Base-by-base conservation (phyloP, 2,888 invertebrate species). In the Chrysolina americana region DNA sequence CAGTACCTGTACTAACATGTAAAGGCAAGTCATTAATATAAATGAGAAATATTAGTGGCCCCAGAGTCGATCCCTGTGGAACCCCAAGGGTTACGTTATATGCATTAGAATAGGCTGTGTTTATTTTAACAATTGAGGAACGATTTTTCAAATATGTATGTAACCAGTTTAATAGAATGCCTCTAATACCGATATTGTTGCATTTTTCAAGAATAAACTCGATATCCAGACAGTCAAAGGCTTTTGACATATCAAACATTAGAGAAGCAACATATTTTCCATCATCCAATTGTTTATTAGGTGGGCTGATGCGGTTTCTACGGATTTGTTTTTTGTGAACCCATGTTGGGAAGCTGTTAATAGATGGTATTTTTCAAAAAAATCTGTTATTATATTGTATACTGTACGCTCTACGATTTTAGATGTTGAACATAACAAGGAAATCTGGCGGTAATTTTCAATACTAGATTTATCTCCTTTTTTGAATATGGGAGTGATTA, bases 361-460 rank as follows among this genome's bases (percentile, higher is more conserved):
- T 41, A 69, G 10, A 48, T 62, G 47, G 63, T 70, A 70, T 70
- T 63, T 41, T 11, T 70, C 70, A 19, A 62, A 59, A 63, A 70
- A 70, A 2, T 65, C 65, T 65, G 65, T 56, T 9, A 71, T 65
- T 47, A 15, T 59, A 21, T 65, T 71, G 21, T 53, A 65, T 19
- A 71, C 48, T 28, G 36, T 17, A 17, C 65, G 28, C 41, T 65
- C 53, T 41, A 65, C 11, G 41, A 71, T 53, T 65, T 71, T 71
- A 63, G 71, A 65, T 64, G 15, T 44, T 44, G 44, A 44, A 44
- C 44, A 44, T 44, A 44, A 44, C 15, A 44, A 13, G 44, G 44
- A 44, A 15, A 44, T 44, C 44, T 44, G 50, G 21, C 76, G 79
- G 89, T 92, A 96, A 15, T 89, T 81, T 0, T 90, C 91, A 1